Conservation (phyloP, 2,113 vertebrate species). For the Nansenia antarctica region DNA sequence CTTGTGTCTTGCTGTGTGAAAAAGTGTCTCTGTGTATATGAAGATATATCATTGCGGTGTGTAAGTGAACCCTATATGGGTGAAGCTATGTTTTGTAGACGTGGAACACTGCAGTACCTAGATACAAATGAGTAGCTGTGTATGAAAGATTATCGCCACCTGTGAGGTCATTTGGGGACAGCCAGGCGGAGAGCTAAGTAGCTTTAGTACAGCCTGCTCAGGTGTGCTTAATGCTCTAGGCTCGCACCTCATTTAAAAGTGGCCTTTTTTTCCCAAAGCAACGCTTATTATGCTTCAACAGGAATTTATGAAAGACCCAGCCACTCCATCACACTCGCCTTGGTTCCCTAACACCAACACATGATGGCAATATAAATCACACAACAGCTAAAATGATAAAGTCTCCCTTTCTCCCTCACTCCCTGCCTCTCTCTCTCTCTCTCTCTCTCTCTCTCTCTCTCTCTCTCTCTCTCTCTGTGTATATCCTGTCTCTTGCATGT, state of each 20-base stretch:
- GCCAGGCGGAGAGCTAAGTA: constrained; percentile 26
- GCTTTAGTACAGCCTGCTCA: constrained; percentile 35
- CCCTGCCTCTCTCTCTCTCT: too few relatives aligned
- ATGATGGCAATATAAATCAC: constrained; percentile 65
- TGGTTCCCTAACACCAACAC: constrained; percentile 48
- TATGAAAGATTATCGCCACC: constrained; percentile 17
- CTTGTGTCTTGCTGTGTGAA: too few relatives aligned
- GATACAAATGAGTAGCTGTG: constrained; percentile 6
- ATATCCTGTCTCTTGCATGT: constrained; percentile 19
- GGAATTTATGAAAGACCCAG: constrained; percentile 54
- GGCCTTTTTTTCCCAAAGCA: constrained; percentile 34
- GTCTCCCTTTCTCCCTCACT: constrained; percentile 20
- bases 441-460: constrained; percentile 6
- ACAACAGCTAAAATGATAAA: constrained; percentile 30
- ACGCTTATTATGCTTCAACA: constrained; percentile 48
- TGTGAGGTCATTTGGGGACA: constrained; percentile 35
- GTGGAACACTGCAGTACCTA: constrained; percentile 3
- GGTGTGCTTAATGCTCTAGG: constrained; percentile 31
- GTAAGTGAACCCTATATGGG: too few relatives aligned
- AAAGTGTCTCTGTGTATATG: too few relatives aligned
- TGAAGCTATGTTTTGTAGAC: too few relatives aligned
- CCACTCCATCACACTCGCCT: too few relatives aligned
- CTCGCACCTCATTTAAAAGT: constrained; percentile 31
- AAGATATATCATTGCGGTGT: too few relatives aligned
- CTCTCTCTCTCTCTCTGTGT: constrained; percentile 33